A percentile compares a stretch with the other conserved stretches of the same genome.
phyloP scores from a whole-genome alignment of 2,113 vertebrate species.

The Todiramphus chloris region DNA sequence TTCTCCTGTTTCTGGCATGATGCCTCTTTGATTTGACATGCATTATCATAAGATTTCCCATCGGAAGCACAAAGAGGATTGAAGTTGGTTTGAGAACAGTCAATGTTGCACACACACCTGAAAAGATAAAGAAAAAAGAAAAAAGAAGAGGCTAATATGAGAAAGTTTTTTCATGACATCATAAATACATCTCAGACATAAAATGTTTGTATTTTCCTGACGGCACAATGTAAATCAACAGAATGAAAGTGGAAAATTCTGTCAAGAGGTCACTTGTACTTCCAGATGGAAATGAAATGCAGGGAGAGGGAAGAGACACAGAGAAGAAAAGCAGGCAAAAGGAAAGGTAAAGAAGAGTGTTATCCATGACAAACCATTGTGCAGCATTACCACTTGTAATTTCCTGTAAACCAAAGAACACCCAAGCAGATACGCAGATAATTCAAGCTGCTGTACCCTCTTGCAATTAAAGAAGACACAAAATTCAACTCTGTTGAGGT shows the following conservation, averaged over 20 bases:
- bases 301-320: not conserved
- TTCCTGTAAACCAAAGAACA: not conserved
- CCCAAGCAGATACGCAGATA: not conserved
- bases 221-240: constrained; percentile 24
- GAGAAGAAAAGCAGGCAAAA: constrained; percentile 7
- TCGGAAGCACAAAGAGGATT: constrained; percentile 99
- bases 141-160: constrained; percentile 24
- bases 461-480: not conserved
- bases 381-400: not conserved
- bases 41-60: constrained; percentile 98
- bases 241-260: not conserved
- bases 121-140: constrained; percentile 12
- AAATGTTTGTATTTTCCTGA: not conserved
- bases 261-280: not conserved
- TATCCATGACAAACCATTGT: not conserved
- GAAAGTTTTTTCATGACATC: not conserved
- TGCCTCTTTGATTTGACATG: constrained; percentile 99
- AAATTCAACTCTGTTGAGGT: not conserved
- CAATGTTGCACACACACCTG: constrained; percentile 99
- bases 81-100: constrained; percentile 99
- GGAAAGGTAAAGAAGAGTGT: not conserved
- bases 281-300: constrained; percentile 19
- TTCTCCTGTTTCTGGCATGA: constrained; percentile 99
- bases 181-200: constrained; percentile 25
- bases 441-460: not conserved